phyloP scores from a whole-genome alignment of 2,113 vertebrate genomes.

The Chaetura pelagica region DNA sequence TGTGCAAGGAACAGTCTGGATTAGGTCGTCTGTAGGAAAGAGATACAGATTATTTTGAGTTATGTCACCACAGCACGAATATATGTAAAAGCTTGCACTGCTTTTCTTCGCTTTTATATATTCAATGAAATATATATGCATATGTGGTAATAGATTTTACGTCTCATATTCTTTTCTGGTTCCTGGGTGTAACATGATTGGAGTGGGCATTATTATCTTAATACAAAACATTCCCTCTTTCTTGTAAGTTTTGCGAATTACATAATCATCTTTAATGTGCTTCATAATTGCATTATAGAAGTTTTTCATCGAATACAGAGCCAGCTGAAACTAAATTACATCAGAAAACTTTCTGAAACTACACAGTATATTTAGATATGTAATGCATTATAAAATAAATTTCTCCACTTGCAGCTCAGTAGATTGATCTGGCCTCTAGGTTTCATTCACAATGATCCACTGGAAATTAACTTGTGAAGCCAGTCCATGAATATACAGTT shows the following conservation, averaged over 20 bases:
- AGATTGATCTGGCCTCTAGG: neutral
- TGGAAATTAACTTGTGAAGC: neutral
- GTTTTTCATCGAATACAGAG: neutral
- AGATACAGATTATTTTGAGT: neutral
- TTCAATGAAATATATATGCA: neutral
- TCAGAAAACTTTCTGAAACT: slow-evolving; percentile 4
- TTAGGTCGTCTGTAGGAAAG: neutral
- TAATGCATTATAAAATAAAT: neutral
- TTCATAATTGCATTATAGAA: neutral
- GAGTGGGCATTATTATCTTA: neutral
- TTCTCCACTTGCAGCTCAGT: neutral
- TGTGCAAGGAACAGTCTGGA: neutral
- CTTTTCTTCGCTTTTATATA: neutral
- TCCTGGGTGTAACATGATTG: neutral
- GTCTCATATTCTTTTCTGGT: neutral
- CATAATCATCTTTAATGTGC: neutral
- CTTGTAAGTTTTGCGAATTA: neutral
- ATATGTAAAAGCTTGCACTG: neutral
- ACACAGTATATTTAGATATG: neutral
- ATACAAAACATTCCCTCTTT: neutral
- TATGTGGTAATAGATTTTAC: neutral
- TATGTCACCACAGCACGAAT: neutral
- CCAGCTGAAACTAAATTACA: neutral
- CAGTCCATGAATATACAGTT: neutral
- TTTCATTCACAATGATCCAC: neutral